Evolutionary conservation across 2,113 vertebrate species (phyloP).

Genomic region (Anser cygnoides): DNA sequence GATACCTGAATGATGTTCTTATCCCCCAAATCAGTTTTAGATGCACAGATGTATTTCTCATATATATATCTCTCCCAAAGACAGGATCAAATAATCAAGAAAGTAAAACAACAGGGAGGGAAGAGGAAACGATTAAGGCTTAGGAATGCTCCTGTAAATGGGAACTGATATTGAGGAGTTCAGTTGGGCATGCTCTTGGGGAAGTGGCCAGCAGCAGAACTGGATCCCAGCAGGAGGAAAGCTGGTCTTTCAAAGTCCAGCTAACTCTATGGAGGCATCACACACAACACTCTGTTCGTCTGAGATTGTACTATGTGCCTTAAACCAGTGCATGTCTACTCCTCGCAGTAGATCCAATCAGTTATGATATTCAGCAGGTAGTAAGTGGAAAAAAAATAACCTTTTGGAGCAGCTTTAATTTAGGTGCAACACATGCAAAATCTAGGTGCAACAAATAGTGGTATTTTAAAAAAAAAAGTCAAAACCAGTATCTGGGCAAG

Average conservation of each 20-base stretch:
- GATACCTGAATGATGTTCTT: neutral
- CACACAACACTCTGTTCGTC: neutral
- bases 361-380: neutral
- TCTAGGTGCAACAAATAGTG: neutral
- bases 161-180: neutral
- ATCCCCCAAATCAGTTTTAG: neutral
- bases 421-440: neutral
- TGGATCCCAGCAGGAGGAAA: neutral
- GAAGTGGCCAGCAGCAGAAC: neutral
- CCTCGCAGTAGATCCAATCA: neutral
- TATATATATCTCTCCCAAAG: neutral
- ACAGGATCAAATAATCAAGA: neutral
- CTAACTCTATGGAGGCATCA: neutral
- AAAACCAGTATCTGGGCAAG: no score
- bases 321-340: neutral
- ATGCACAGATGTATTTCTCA: neutral
- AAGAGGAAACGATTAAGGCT: neutral
- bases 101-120: neutral
- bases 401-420: neutral
- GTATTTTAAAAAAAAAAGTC: neutral
- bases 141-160: neutral
- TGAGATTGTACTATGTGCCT: neutral
- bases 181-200: accelerated
- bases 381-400: neutral
- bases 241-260: neutral